Evolutionary conservation across 2,888 invertebrate genomes (phyloP).

Genomic region (Dicycla oo): DNA sequence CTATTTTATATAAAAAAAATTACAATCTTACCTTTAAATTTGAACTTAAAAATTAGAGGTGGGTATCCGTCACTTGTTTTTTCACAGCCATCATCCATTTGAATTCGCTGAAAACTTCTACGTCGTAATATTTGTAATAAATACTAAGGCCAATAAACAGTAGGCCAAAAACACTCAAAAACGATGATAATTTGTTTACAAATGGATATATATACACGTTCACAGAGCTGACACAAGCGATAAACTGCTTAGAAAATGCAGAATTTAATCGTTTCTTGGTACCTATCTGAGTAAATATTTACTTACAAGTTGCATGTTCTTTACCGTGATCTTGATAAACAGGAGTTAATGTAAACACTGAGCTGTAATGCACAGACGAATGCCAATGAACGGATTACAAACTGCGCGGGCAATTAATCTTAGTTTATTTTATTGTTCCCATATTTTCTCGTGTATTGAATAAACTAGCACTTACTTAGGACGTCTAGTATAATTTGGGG

Average conservation of each 20-base stretch:
- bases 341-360: constrained; percentile 27
- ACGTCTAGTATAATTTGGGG: background rate
- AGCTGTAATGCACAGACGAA: constrained; percentile 10
- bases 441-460: background rate
- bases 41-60: constrained; percentile 27
- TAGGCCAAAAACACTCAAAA: constrained; percentile 13
- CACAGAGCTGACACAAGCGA: constrained; percentile 4
- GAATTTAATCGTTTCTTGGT: constrained; percentile 25
- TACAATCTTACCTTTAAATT: constrained; percentile 45
- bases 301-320: constrained; percentile 24
- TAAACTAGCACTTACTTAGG: background rate
- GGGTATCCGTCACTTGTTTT: constrained; percentile 6
- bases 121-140: constrained; percentile 11
- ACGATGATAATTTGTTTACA: background rate
- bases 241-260: constrained; percentile 30
- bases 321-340: constrained; percentile 47
- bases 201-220: background rate
- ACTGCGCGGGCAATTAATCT: background rate
- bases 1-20: background rate
- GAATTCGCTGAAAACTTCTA: background rate
- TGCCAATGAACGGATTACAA: background rate
- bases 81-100: constrained; percentile 36
- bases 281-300: constrained; percentile 47
- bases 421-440: background rate
- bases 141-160: constrained; percentile 9